These are phyloP conservation scores for Poecilia wingei DNA, from an alignment of 2,797 vertebrate species.

Conservation along the genomic window DNA sequence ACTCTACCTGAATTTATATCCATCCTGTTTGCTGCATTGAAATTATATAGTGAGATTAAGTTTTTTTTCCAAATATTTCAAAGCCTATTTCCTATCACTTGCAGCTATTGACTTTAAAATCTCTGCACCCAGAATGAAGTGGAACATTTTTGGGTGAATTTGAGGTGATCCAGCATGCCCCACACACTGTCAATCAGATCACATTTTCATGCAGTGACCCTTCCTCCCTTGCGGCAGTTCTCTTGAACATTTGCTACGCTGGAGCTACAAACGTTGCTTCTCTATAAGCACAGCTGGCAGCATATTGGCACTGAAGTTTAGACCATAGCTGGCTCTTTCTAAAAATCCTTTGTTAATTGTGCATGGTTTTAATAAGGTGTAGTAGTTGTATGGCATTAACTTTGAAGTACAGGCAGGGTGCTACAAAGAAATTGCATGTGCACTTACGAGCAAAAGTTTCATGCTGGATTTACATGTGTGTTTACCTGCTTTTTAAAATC, in stretches of 20 bases:
- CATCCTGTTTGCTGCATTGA: not conserved
- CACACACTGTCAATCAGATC: constrained; percentile 46
- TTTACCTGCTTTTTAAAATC: constrained; percentile 22
- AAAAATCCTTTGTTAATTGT: constrained; percentile 44
- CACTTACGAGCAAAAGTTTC: constrained; percentile 17
- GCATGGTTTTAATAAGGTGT: constrained; percentile 29
- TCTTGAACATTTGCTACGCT: constrained; percentile 28
- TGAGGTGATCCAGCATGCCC: constrained; percentile 35
- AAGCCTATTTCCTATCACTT: not conserved
- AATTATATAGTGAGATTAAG: not conserved
- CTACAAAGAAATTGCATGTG: constrained; percentile 28
- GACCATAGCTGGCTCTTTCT: constrained; percentile 37
- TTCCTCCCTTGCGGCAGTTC: constrained; percentile 35
- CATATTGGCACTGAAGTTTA: constrained; percentile 39
- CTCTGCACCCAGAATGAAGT: constrained; percentile 25
- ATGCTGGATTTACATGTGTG: constrained; percentile 18
- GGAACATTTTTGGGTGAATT: constrained; percentile 22
- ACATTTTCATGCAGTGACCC: constrained; percentile 48
- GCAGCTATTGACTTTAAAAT: not conserved
- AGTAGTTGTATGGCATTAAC: constrained; percentile 34
- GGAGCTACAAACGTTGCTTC: constrained; percentile 36
- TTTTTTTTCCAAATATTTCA: not conserved
- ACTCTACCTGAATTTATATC: not conserved
- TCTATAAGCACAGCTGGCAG: constrained; percentile 49
- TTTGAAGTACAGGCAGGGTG: constrained; percentile 16